Percentiles rank a stretch among this genome's conserved stretches.
Evolutionary conservation across 2,797 vertebrate species (phyloP).

Genomic region (Chiroxiphia lanceolata): DNA sequence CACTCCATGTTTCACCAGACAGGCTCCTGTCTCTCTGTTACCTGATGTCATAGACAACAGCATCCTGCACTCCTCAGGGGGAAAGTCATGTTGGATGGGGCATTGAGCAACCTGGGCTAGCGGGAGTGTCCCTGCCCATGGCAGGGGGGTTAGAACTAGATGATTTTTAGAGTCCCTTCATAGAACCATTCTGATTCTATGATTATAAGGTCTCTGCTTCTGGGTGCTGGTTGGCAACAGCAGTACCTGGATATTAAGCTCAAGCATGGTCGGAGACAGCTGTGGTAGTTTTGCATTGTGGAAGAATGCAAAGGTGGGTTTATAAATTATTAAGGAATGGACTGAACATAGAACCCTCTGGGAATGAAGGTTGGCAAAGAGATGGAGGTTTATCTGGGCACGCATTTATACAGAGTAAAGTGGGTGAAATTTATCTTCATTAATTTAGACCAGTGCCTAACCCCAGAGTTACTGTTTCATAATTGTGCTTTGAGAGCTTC

Average conservation of each 20-base stretch:
- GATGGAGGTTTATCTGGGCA: not conserved
- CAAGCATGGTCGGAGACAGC: fast-evolving
- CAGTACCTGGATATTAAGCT: not conserved
- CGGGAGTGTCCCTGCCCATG: fast-evolving
- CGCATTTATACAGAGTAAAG: not conserved
- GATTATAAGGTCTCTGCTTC: not conserved
- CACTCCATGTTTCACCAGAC: not conserved
- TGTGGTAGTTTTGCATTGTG: not conserved
- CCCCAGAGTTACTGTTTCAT: not conserved
- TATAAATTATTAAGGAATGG: not conserved
- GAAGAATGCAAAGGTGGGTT: not conserved
- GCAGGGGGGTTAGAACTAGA: not conserved
- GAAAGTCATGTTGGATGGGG: not conserved
- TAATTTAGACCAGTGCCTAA: not conserved
- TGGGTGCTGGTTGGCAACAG: no score
- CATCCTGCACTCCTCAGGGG: not conserved
- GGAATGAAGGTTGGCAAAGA: not conserved
- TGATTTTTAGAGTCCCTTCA: not conserved
- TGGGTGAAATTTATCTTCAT: not conserved
- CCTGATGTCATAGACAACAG: not conserved
- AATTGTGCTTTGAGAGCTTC: not conserved
- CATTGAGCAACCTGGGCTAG: not conserved
- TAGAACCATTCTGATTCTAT: not conserved
- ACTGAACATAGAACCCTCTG: not conserved
- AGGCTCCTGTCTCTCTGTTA: not conserved